A percentile compares a stretch with the other conserved stretches of the same genome.
These are phyloP conservation scores for Pseudochirops cupreus DNA, from an alignment of 2,797 vertebrate genomes.

Conservation along the genomic window DNA sequence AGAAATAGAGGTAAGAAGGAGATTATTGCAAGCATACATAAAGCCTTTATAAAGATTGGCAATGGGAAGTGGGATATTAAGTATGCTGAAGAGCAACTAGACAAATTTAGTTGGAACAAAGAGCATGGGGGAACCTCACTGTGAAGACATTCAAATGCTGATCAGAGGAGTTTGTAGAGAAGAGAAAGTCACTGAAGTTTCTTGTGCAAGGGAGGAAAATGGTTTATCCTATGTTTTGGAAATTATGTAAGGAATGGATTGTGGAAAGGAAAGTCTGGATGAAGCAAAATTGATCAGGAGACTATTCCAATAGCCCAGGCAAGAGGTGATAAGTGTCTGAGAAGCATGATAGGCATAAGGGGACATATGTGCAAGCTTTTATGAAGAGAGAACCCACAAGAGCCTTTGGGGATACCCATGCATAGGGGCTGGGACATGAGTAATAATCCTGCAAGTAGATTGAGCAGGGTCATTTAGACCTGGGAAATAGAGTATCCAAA, in stretches of 20 bases:
- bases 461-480: not conserved
- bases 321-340: not conserved
- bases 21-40: not conserved
- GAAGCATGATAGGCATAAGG: not conserved
- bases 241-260: not conserved
- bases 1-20: not conserved
- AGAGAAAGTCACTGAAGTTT: not conserved
- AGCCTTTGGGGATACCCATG: not conserved
- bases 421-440: not conserved
- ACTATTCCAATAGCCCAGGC: not conserved
- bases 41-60: not conserved
- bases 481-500: not conserved
- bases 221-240: not conserved
- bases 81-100: not conserved
- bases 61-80: not conserved
- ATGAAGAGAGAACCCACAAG: not conserved
- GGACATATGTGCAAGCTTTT: not conserved
- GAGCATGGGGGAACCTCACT: not conserved
- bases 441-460: not conserved
- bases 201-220: not conserved
- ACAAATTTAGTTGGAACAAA: not conserved
- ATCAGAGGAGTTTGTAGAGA: not conserved
- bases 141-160: not conserved
- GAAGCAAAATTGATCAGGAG: not conserved
- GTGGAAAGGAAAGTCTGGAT: not conserved